Percentiles rank a stretch among this genome's conserved stretches.
phyloP scores from a whole-genome alignment of 2,797 vertebrate genomes.

The Clarias platycephalus region DNA sequence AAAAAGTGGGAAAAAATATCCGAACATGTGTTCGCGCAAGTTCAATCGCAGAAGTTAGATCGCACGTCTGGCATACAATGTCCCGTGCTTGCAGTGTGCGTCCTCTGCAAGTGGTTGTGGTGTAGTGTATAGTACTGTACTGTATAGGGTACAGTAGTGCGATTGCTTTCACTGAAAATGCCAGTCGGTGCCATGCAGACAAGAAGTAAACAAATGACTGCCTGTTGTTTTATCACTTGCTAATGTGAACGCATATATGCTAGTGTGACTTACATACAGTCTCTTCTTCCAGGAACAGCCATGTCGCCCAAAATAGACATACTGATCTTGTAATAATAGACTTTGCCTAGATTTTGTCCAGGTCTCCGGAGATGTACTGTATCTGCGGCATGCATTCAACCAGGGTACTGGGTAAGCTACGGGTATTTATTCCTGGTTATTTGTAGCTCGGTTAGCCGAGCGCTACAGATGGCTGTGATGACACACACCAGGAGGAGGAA shows the following conservation, averaged over 20 bases:
- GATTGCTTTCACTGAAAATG: background rate
- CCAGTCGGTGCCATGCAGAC: background rate
- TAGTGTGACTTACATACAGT: background rate
- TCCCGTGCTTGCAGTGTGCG: too few relatives aligned
- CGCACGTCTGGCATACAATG: too few relatives aligned
- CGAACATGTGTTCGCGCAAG: too few relatives aligned
- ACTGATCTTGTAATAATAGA: slow-evolving; percentile 8
- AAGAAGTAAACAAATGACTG: too few relatives aligned
- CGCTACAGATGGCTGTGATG: slow-evolving; percentile 41
- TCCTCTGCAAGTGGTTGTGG: too few relatives aligned
- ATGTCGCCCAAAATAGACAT: background rate
- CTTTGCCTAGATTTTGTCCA: background rate
- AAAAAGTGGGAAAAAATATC: too few relatives aligned
- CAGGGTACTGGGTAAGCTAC: background rate
- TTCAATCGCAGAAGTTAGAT: too few relatives aligned
- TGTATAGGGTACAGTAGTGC: too few relatives aligned
- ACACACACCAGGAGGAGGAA: slow-evolving; percentile 38
- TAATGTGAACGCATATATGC: too few relatives aligned
- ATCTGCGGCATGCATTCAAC: background rate
- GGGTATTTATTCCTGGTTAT: slow-evolving; percentile 33
- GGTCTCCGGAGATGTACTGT: background rate
- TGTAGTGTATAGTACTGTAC: background rate
- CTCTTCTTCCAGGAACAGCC: background rate
- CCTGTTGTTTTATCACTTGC: background rate
- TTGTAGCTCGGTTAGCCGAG: slow-evolving; percentile 21